Conservation (phyloP, 2,113 vertebrate genomes). For the Ciconia boyciana region DNA sequence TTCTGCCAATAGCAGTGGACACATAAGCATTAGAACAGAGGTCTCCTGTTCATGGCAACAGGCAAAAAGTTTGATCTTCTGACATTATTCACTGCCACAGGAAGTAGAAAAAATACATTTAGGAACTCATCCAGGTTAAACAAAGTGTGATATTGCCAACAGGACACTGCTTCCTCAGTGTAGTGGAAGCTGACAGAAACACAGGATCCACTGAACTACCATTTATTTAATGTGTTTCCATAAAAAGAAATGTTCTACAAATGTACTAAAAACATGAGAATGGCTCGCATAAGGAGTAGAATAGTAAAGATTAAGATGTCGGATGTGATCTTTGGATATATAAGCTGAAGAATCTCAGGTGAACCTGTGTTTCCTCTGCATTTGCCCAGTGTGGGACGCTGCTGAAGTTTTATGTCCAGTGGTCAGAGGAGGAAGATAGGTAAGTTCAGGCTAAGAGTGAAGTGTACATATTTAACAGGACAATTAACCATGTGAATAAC, state of each 20-base stretch:
- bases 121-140: background rate
- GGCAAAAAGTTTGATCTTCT: background rate
- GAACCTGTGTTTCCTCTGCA: background rate
- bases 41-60: background rate
- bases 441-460: background rate
- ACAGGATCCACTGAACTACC: background rate
- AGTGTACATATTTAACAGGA: background rate
- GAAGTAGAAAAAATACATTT: background rate
- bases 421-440: fast-evolving
- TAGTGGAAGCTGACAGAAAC: background rate
- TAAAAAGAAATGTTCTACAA: background rate
- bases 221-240: background rate
- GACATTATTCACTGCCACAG: background rate
- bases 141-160: background rate
- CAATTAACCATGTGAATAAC: background rate
- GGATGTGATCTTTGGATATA: background rate
- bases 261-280: background rate
- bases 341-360: background rate
- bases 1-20: background rate
- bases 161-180: background rate
- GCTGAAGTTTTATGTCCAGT: background rate
- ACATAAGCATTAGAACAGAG: background rate
- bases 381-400: background rate
- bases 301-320: background rate
- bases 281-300: background rate